A percentile compares a stretch with the other conserved stretches of the same genome.
Evolutionary conservation across 1,140 invertebrate species (phyloP).

Genomic region (Helicoverpa armigera): DNA sequence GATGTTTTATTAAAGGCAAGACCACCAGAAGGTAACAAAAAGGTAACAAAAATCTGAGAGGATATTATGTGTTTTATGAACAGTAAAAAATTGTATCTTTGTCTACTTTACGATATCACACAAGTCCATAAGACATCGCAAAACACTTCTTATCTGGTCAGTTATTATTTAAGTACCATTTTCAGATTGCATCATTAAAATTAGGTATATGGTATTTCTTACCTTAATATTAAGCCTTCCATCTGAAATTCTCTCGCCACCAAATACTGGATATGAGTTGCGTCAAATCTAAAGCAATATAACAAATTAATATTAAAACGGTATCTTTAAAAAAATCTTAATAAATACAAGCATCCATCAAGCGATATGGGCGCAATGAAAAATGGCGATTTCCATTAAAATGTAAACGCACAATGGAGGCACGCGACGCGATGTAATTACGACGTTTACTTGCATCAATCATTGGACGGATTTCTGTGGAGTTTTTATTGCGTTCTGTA

Average conservation of each 20-base stretch:
- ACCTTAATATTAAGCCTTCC: no score
- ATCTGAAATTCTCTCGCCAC: no score
- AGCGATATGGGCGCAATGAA: conserved; percentile 67
- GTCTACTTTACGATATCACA: not conserved
- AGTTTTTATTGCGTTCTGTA: conserved; percentile 53
- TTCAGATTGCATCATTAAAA: not conserved
- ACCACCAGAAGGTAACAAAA: not conserved
- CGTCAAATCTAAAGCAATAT: not conserved
- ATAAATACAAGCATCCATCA: conserved; percentile 80
- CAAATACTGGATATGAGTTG: no score
- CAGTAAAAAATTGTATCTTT: not conserved
- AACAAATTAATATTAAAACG: conserved; percentile 42
- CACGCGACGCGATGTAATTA: conserved; percentile 76
- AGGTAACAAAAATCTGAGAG: no score
- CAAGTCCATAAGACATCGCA: not conserved
- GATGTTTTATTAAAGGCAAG: not conserved
- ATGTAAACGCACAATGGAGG: conserved; percentile 69
- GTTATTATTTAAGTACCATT: not conserved
- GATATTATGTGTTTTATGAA: not conserved
- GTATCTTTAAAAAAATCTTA: conserved; percentile 67
- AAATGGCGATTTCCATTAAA: conserved; percentile 75
- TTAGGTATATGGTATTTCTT: no score
- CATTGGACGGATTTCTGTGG: conserved; percentile 64
- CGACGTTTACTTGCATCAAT: conserved; percentile 74
- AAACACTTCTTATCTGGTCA: not conserved